Conservation (phyloP, 2,797 vertebrate species). For the Decapterus maruadsi region DNA sequence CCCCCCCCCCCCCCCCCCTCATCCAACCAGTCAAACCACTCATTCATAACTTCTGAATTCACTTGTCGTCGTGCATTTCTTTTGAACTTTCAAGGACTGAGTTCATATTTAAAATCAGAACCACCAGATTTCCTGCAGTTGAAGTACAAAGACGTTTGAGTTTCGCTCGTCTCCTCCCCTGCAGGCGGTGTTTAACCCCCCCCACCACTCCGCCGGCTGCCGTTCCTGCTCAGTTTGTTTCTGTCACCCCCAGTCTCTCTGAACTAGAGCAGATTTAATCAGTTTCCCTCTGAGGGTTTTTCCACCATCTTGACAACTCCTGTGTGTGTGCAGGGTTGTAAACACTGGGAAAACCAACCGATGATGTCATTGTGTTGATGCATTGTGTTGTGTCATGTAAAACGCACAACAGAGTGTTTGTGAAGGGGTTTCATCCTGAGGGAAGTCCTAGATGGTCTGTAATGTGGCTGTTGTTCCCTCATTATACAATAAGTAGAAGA, state of each 20-base stretch:
- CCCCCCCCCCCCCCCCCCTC: too few relatives aligned
- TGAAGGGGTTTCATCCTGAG: too few relatives aligned
- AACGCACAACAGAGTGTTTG: too few relatives aligned
- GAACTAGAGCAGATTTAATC: not conserved
- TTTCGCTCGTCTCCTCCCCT: not conserved
- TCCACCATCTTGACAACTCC: not conserved
- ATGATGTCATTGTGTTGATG: not conserved
- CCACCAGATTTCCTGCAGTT: not conserved
- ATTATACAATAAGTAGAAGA: too few relatives aligned
- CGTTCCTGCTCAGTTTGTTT: not conserved
- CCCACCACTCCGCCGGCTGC: not conserved
- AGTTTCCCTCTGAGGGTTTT: not conserved
- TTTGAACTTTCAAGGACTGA: not conserved
- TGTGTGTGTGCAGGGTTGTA: not conserved
- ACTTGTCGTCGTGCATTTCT: not conserved
- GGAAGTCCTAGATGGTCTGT: too few relatives aligned
- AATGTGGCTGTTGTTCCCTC: too few relatives aligned
- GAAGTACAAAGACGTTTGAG: not conserved
- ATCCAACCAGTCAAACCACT: constrained; percentile 24
- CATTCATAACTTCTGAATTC: not conserved
- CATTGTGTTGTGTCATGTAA: not conserved
- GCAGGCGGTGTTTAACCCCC: too few relatives aligned
- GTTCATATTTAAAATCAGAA: not conserved
- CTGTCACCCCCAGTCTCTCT: not conserved
- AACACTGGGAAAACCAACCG: too few relatives aligned